phyloP scores from a whole-genome alignment of 2,113 vertebrate species.

The Hippocampus barbouri region DNA sequence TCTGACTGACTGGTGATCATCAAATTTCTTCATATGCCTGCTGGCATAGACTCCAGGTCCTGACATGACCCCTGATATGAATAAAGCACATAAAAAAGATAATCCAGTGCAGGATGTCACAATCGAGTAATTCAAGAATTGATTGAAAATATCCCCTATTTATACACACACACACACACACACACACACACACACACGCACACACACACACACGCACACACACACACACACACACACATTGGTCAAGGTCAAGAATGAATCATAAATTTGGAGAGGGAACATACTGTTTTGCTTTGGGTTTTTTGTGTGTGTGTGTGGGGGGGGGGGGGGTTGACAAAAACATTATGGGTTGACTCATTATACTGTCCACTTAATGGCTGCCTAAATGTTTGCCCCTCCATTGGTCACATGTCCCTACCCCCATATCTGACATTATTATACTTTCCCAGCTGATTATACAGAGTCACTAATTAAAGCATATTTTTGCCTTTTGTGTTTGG shows the following conservation, averaged over 20 bases:
- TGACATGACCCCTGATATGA: no score
- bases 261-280: neutral
- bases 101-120: neutral
- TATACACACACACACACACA: neutral
- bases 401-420: conserved; percentile 35
- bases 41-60: no score
- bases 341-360: conserved; percentile 35
- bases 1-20: no score
- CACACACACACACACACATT: no score
- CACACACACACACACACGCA: no score
- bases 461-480: conserved; percentile 44
- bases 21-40: no score
- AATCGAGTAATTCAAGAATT: neutral
- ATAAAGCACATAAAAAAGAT: no score
- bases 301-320: neutral
- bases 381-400: conserved; percentile 35
- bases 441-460: conserved; percentile 34
- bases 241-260: neutral
- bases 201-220: neutral
- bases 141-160: neutral
- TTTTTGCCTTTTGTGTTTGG: conserved; percentile 35
- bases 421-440: conserved; percentile 33
- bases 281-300: neutral
- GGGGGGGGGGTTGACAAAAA: neutral
- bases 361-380: conserved; percentile 45